phyloP scores from a whole-genome alignment of 2,888 invertebrate species.

The Allolobophora icterica region DNA sequence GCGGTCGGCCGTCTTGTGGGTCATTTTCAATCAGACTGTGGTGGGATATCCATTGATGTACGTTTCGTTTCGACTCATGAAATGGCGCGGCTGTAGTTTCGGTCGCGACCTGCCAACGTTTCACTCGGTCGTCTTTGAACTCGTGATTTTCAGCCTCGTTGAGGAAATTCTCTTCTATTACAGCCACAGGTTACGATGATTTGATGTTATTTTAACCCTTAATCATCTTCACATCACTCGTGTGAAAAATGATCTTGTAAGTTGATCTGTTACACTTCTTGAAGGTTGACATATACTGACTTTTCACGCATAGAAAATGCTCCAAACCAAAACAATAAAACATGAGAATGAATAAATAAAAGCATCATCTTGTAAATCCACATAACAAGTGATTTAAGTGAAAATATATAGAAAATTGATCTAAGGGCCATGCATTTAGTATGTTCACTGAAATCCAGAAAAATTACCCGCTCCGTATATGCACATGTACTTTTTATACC shows the following conservation, averaged over 20 bases:
- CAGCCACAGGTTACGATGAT: conserved; percentile 73
- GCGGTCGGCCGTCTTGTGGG: conserved; percentile 73
- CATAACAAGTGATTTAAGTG: not conserved
- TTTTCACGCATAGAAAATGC: too few relatives aligned
- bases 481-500: too few relatives aligned
- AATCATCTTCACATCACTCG: not conserved
- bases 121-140: conserved; percentile 78
- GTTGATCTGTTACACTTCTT: not conserved
- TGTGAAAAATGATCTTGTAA: not conserved
- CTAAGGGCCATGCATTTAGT: too few relatives aligned
- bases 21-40: conserved; percentile 77
- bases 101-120: conserved; percentile 76
- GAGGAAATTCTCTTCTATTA: conserved; percentile 86
- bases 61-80: conserved; percentile 73
- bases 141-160: conserved; percentile 76
- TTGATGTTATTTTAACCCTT: too few relatives aligned
- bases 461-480: too few relatives aligned
- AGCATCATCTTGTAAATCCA: too few relatives aligned
- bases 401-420: not conserved
- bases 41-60: conserved; percentile 75
- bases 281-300: not conserved
- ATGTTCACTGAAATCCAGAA: too few relatives aligned
- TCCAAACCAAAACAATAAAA: too few relatives aligned
- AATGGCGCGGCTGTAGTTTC: conserved; percentile 73
- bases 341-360: too few relatives aligned